A percentile compares a stretch with the other conserved stretches of the same genome.
Conservation (phyloP, 2,113 vertebrate species). For the Aldabrachelys gigantea region DNA sequence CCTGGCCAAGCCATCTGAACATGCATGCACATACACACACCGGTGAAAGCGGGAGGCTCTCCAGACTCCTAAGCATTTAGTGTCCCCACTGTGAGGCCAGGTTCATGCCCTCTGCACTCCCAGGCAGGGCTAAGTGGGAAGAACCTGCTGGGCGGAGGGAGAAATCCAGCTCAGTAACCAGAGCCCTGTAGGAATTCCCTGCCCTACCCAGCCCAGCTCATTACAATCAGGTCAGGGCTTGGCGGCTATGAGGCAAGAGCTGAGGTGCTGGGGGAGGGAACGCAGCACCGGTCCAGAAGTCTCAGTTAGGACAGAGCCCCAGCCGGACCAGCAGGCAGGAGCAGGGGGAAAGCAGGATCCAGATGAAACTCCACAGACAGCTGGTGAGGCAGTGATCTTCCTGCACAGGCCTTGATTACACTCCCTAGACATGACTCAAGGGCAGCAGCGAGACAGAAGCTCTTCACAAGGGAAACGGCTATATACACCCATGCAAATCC, state of each 20-base stretch:
- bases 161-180: constrained; percentile 2
- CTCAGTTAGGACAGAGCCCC: not conserved
- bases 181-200: constrained; percentile 64
- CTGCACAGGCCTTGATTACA: not conserved
- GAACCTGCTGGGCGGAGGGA: not conserved
- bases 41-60: not conserved
- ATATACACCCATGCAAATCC: not conserved
- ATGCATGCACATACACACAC: fast-evolving
- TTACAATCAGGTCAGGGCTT: constrained; percentile 52
- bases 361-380: not conserved
- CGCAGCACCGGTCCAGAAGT: not conserved
- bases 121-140: not conserved
- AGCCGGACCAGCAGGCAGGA: not conserved
- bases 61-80: not conserved
- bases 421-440: not conserved
- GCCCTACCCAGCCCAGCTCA: constrained; percentile 53
- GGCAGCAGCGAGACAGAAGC: not conserved
- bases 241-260: not conserved
- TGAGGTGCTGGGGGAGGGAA: not conserved
- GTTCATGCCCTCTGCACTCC: not conserved
- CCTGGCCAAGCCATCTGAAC: not conserved
- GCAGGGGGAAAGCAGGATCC: not conserved
- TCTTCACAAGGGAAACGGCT: not conserved
- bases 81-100: not conserved
- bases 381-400: not conserved